A percentile compares a stretch with the other conserved stretches of the same genome.
phyloP scores from a whole-genome alignment of 2,797 vertebrate genomes.

The Cetoscarus ocellatus region DNA sequence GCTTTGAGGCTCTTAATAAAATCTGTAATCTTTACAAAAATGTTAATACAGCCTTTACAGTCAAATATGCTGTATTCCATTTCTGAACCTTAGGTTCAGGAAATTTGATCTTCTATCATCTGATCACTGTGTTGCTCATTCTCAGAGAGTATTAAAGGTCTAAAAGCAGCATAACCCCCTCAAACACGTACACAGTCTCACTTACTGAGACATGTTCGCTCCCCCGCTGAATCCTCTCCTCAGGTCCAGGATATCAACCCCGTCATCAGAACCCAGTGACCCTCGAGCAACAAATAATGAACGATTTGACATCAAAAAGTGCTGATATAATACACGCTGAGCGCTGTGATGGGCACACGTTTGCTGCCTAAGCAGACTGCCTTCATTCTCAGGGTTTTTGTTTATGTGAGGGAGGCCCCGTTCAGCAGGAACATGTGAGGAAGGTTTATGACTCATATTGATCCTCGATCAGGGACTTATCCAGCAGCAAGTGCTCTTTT shows the following conservation, averaged over 20 bases:
- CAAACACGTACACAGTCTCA: slow-evolving; percentile 4
- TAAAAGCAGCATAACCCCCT: slow-evolving; percentile 1
- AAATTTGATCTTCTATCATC: slow-evolving; percentile 36
- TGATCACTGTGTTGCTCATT: neutral
- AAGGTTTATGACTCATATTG: neutral
- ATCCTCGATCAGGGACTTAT: neutral
- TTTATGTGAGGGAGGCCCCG: slow-evolving; percentile 1
- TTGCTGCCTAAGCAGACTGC: slow-evolving; percentile 37
- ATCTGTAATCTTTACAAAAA: slow-evolving; percentile 2
- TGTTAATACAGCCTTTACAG: neutral
- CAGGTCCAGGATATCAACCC: slow-evolving; percentile 49
- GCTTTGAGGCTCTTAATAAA: neutral
- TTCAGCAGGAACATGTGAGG: neutral
- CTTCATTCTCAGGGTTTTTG: slow-evolving; percentile 1
- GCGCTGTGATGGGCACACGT: slow-evolving; percentile 22
- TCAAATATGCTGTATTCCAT: neutral
- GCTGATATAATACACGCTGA: slow-evolving; percentile 55
- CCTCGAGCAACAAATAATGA: slow-evolving; percentile 55
- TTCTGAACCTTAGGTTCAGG: slow-evolving; percentile 9
- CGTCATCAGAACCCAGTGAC: slow-evolving; percentile 59
- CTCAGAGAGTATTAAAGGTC: slow-evolving; percentile 17
- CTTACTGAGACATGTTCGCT: slow-evolving; percentile 2
- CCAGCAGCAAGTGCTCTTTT: neutral
- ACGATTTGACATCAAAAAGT: slow-evolving; percentile 60
- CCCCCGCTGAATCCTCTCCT: slow-evolving; percentile 20